phyloP scores from a whole-genome alignment of 1,140 invertebrate genomes.

The Batillaria attramentaria region DNA sequence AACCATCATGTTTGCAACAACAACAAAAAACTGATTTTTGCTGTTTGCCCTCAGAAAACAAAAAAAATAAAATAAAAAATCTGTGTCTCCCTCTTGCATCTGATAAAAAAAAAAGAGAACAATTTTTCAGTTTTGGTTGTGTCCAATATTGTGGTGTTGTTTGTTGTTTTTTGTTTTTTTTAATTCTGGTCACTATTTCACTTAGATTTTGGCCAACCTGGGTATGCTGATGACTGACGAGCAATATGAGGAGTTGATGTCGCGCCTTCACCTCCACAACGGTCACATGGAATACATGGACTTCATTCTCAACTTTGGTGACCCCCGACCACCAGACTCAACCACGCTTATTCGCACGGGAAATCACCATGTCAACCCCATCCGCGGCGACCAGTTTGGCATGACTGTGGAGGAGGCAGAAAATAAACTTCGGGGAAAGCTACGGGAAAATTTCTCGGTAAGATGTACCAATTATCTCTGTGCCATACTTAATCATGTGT shows the following conservation, averaged over 20 bases:
- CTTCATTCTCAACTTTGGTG: conserved; percentile 64
- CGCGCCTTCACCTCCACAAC: conserved; percentile 58
- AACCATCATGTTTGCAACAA: no score
- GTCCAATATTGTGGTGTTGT: no score
- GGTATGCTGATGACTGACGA: conserved; percentile 65
- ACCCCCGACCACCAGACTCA: conserved; percentile 51
- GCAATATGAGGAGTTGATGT: conserved; percentile 62
- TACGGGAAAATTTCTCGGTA: conserved; percentile 69
- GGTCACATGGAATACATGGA: conserved; percentile 64
- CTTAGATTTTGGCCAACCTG: conserved; percentile 60
- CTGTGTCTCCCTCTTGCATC: no score
- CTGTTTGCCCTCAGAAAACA: no score
- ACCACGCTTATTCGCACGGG: conserved; percentile 46
- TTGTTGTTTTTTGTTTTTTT: no score
- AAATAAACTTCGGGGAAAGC: conserved; percentile 59
- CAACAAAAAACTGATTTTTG: no score
- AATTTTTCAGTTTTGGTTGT: no score
- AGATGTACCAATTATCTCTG: conserved; percentile 36
- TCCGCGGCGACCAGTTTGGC: conserved; percentile 64
- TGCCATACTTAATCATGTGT: neutral
- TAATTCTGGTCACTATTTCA: no score
- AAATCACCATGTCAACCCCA: conserved; percentile 66
- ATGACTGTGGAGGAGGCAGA: conserved; percentile 66
- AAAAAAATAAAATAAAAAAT: no score
- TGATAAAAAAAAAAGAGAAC: no score